Evolutionary conservation across 2,797 vertebrate genomes (phyloP).

Genomic region (Onychomys leucogaster): DNA sequence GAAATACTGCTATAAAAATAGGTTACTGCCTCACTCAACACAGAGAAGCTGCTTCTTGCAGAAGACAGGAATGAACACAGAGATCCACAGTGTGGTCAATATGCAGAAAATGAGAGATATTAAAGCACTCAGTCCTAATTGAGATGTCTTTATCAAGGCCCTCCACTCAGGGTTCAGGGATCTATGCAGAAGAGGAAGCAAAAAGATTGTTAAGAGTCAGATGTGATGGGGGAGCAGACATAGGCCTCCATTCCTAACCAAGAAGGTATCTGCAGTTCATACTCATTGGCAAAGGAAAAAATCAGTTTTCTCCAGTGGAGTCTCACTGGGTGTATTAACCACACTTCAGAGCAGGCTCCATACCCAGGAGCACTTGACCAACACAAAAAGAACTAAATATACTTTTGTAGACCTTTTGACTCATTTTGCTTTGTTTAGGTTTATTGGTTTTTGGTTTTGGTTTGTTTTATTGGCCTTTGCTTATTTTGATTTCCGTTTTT

Average conservation of each 20-base stretch:
- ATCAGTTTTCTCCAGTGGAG: not conserved
- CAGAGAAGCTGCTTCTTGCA: not conserved
- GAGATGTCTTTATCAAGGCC: not conserved
- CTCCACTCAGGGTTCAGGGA: not conserved
- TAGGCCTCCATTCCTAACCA: not conserved
- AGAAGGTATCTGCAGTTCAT: not conserved
- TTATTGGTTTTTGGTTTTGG: no score
- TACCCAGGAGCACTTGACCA: not conserved
- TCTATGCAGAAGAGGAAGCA: no score
- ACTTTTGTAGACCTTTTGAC: not conserved
- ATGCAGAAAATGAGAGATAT: not conserved
- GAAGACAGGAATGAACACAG: not conserved
- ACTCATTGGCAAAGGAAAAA: not conserved
- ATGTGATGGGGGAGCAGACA: not conserved
- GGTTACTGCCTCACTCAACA: not conserved
- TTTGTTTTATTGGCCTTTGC: not conserved
- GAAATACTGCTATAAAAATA: not conserved
- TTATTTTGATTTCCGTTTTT: not conserved
- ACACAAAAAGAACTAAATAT: not conserved
- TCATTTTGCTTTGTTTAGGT: not conserved
- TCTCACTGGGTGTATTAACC: not conserved
- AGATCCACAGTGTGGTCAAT: not conserved
- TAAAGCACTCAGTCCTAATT: not conserved
- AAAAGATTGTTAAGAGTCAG: not conserved
- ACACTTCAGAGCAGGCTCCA: not conserved